phyloP scores from a whole-genome alignment of 37 sponge, comb jelly and placozoan genomes.

The Beroe forskalii region DNA sequence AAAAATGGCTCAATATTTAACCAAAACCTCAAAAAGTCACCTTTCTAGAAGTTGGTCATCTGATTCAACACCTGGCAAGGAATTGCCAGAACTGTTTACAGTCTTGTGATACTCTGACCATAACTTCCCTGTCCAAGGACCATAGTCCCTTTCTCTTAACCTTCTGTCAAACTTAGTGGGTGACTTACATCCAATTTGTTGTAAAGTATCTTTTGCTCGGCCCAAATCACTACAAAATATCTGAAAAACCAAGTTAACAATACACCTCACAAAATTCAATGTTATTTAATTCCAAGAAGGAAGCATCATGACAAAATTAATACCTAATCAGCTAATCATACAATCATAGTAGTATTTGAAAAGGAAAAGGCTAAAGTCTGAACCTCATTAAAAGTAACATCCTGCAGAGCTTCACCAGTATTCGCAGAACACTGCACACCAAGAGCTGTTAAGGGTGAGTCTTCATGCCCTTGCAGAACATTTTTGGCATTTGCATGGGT shows the following conservation, averaged over 20 bases:
- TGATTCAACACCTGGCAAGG: slow-evolving; percentile 9
- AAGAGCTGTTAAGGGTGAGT: slow-evolving; percentile 26
- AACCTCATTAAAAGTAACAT: not conserved
- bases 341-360: too few relatives aligned
- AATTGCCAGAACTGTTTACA: too few relatives aligned
- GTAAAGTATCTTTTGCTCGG: slow-evolving; percentile 1
- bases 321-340: too few relatives aligned
- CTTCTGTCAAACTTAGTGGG: slow-evolving; percentile 20
- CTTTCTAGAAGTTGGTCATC: not conserved
- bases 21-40: too few relatives aligned
- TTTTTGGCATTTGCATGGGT: slow-evolving; percentile 26
- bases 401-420: slow-evolving; percentile 38
- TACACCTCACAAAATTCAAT: too few relatives aligned
- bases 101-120: not conserved
- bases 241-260: too few relatives aligned
- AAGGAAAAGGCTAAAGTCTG: not conserved
- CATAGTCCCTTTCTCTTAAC: slow-evolving; percentile 22
- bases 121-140: slow-evolving; percentile 1
- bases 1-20: too few relatives aligned
- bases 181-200: slow-evolving; percentile 9
- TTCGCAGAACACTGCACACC: slow-evolving; percentile 37
- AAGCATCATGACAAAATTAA: too few relatives aligned
- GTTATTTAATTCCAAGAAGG: too few relatives aligned
- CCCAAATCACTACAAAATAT: slow-evolving; percentile 25
- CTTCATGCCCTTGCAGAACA: slow-evolving; percentile 44